phyloP scores from a whole-genome alignment of 2,113 vertebrate genomes.

The Argyrosomus japonicus region DNA sequence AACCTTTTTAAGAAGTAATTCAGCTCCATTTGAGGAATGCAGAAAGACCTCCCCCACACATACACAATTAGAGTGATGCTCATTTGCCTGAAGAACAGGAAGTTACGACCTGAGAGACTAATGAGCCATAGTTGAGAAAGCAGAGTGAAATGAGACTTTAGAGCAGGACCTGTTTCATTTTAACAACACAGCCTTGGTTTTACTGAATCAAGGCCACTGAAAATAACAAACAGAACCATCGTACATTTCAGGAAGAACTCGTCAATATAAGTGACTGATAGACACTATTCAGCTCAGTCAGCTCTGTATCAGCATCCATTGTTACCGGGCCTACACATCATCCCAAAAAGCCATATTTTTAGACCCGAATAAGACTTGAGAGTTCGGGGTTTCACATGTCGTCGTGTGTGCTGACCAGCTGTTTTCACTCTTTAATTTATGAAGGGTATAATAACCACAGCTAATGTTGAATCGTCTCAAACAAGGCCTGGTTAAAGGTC shows the following conservation, averaged over 20 bases:
- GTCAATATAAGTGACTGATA: background rate
- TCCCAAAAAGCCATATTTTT: conserved; percentile 66
- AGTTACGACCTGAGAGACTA: background rate
- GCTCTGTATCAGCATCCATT: background rate
- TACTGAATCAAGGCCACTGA: background rate
- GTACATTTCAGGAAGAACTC: background rate
- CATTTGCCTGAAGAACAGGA: background rate
- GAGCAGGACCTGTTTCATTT: background rate
- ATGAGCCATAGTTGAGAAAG: background rate
- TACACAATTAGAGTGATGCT: background rate
- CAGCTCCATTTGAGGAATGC: background rate
- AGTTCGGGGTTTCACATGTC: background rate
- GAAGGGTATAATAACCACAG: background rate
- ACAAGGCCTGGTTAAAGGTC: conserved; percentile 29
- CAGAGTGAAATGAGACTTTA: background rate
- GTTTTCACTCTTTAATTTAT: conserved; percentile 25
- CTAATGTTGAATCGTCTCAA: conserved; percentile 23
- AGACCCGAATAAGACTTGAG: conserved; percentile 10
- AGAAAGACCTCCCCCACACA: background rate
- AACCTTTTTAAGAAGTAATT: background rate
- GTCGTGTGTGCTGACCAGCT: background rate
- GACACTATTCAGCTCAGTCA: background rate
- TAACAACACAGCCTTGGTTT: background rate
- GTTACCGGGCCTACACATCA: conserved; percentile 7
- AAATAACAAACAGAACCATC: background rate